Percentiles rank a stretch among this genome's conserved stretches.
Evolutionary conservation across 2,113 vertebrate species (phyloP).

Genomic region (Actinemys pallida): DNA sequence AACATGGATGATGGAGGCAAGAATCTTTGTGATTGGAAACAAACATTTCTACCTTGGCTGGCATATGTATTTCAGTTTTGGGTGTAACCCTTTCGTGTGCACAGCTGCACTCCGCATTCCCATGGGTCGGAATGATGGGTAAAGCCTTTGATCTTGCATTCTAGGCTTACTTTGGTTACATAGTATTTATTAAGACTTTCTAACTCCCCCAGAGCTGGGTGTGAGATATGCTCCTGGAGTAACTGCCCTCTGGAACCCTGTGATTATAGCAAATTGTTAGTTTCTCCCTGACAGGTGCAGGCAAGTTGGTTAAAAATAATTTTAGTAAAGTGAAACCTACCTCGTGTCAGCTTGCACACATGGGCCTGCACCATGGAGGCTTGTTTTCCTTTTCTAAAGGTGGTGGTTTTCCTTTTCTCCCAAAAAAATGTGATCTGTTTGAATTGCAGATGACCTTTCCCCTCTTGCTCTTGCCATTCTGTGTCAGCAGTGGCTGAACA

Average conservation of each 20-base stretch:
- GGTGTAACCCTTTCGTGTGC: constrained; percentile 67
- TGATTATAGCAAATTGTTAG: constrained; percentile 55
- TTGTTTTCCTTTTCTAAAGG: background rate
- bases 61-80: constrained; percentile 35
- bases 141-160: constrained; percentile 60
- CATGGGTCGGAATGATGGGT: constrained; percentile 39
- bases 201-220: constrained; percentile 41
- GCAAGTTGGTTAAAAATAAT: constrained; percentile 40
- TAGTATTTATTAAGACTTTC: constrained; percentile 48
- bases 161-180: constrained; percentile 44
- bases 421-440: background rate
- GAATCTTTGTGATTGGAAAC: constrained; percentile 60
- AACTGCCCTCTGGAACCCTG: constrained; percentile 58
- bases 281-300: constrained; percentile 70
- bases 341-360: background rate
- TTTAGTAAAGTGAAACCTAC: constrained; percentile 49
- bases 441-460: background rate
- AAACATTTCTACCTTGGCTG: constrained; percentile 55
- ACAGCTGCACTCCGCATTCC: constrained; percentile 64
- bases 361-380: background rate
- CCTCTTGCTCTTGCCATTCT: background rate
- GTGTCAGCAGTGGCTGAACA: background rate
- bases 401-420: background rate
- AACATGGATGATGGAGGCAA: constrained; percentile 61
- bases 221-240: constrained; percentile 49